These are phyloP conservation scores for Cuculus canorus DNA, from an alignment of 2,797 vertebrate genomes.

Conservation along the genomic window DNA sequence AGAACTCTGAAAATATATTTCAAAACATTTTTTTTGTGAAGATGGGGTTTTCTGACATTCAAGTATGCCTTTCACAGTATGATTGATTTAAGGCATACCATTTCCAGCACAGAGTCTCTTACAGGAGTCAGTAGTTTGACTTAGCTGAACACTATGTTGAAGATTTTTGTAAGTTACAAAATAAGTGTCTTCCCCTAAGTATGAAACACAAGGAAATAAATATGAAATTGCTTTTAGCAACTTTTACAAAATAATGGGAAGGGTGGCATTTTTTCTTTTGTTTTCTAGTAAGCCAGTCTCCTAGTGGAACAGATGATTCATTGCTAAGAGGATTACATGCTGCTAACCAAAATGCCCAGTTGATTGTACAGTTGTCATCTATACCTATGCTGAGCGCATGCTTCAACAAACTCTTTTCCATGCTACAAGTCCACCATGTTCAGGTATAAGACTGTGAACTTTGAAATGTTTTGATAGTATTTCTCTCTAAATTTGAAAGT, in stretches of 20 bases:
- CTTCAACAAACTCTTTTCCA: conserved; percentile 99
- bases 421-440: conserved; percentile 97
- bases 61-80: not conserved
- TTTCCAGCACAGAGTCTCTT: no score
- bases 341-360: conserved; percentile 81
- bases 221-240: not conserved
- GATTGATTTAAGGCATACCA: no score
- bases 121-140: not conserved
- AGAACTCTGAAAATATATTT: not conserved
- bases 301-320: conserved; percentile 94
- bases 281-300: conserved; percentile 87
- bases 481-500: not conserved
- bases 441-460: conserved; percentile 82
- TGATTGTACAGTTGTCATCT: conserved; percentile 90
- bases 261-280: not conserved
- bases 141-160: not conserved
- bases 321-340: conserved; percentile 89
- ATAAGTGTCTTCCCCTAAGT: not conserved
- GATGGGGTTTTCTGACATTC: not conserved
- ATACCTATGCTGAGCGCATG: conserved; percentile 95
- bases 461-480: not conserved
- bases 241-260: not conserved
- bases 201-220: not conserved
- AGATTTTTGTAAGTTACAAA: not conserved
- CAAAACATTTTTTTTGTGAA: not conserved